Percentiles rank a stretch among this genome's conserved stretches.
Evolutionary conservation across 2,113 vertebrate genomes (phyloP).

Genomic region (Sceloporus undulatus): DNA sequence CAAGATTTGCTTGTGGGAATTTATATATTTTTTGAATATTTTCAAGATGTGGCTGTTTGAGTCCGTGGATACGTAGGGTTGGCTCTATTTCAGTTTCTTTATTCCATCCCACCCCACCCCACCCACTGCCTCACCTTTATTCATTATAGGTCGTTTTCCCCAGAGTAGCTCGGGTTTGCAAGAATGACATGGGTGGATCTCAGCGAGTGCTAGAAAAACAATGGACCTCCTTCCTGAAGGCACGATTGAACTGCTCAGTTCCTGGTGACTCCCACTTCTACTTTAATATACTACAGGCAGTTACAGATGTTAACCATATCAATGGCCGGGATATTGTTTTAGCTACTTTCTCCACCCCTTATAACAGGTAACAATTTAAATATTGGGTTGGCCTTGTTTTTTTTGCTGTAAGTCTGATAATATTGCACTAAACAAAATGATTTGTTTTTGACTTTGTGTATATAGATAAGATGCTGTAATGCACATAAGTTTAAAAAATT

Average conservation of each 20-base stretch:
- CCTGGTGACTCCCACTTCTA: constrained; percentile 98
- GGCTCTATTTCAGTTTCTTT: constrained; percentile 42
- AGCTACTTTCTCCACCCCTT: constrained; percentile 98
- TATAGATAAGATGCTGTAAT: not conserved
- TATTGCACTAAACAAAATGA: not conserved
- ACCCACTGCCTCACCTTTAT: not conserved
- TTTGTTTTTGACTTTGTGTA: not conserved
- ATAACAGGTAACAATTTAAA: constrained; percentile 89
- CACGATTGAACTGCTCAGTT: constrained; percentile 96
- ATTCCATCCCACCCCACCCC: constrained; percentile 8
- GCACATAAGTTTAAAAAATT: not conserved
- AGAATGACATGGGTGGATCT: constrained; percentile 96
- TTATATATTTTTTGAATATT: no score
- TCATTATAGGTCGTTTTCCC: constrained; percentile 92
- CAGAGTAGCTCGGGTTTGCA: constrained; percentile 95
- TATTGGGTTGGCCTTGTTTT: not conserved
- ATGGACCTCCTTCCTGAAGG: constrained; percentile 98
- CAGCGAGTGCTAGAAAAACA: constrained; percentile 98
- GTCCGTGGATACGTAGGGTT: no score
- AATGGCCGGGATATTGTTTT: constrained; percentile 92
- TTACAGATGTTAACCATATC: constrained; percentile 93
- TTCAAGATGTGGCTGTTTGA: no score
- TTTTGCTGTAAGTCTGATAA: not conserved
- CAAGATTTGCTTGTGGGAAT: no score
- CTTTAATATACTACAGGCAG: constrained; percentile 97